A percentile compares a stretch with the other conserved stretches of the same genome.
phyloP scores from a whole-genome alignment of 1,140 invertebrate species.

The Plectrocnemia conspersa region DNA sequence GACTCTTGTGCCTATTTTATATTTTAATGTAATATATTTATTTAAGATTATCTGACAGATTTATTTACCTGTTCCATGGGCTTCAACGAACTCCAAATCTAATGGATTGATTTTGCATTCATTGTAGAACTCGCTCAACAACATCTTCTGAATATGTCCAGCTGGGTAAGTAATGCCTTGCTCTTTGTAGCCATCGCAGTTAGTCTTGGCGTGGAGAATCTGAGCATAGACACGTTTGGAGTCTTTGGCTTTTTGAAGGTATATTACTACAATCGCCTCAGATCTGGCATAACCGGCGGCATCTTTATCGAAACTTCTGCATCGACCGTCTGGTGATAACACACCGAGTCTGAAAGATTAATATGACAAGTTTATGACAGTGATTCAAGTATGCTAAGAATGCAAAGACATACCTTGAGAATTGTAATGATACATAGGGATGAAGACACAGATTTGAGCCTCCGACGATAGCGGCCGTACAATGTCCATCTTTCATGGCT shows the following conservation, averaged over 20 bases:
- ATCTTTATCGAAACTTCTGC: constrained; percentile 84
- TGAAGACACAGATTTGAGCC: constrained; percentile 80
- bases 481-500: constrained; percentile 68
- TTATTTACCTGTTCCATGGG: constrained; percentile 75
- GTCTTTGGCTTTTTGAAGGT: constrained; percentile 75
- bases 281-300: constrained; percentile 73
- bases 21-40: constrained; percentile 32
- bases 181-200: constrained; percentile 85
- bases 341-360: constrained; percentile 66
- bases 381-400: too few relatives aligned
- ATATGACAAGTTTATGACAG: constrained; percentile 3
- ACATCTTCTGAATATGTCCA: constrained; percentile 69
- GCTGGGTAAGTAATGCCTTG: constrained; percentile 90
- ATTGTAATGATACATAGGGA: constrained; percentile 79
- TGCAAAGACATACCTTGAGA: constrained; percentile 56
- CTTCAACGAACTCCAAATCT: constrained; percentile 77
- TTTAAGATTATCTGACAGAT: too few relatives aligned
- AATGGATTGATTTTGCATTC: constrained; percentile 72
- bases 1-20: constrained; percentile 66
- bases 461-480: constrained; percentile 81
- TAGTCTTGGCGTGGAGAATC: constrained; percentile 58
- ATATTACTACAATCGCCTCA: constrained; percentile 70
- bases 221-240: constrained; percentile 58
- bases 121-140: constrained; percentile 82
- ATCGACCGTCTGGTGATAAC: constrained; percentile 76